Evolutionary conservation across 2,888 invertebrate species (phyloP), one percentile per base, ranked within the genome.

Genomic region (Allolobophora icterica): DNA sequence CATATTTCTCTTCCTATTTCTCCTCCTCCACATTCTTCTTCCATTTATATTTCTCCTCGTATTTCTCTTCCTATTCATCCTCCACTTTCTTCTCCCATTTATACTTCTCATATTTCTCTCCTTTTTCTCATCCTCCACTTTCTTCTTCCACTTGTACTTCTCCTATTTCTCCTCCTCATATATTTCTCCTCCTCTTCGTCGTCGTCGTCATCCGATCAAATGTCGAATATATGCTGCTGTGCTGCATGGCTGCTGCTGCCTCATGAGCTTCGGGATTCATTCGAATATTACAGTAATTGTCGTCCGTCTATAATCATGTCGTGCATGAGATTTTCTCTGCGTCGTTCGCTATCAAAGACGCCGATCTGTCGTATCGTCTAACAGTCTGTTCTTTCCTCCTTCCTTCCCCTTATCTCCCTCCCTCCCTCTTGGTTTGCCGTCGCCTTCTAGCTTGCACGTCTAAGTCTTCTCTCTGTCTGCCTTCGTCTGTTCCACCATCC

Each of bases 241-340:
- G 71, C 6, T 6, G n/a, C n/a, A n/a, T n/a, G n/a, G n/a, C n/a
- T n/a, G n/a, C n/a, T n/a, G 17, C 71, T n/a, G 71, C 71, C 2
- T 2, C 30, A 3, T 71, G 71, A 71, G n/a, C 71, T 30, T n/a
- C 71, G 71, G 30, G 30, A 71, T 30, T 71, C 71, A 71, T 71
- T 71, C 71, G 71, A 30, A 71, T 71, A 71, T 71, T 71, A 71
- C n/a, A 71, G 71, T 71, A 71, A 71, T n/a, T 71, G 71, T 71
- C n/a, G 71, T 71, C n/a, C 71, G 30, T 17, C 30, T 71, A 71
- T 71, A 71, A 71, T 71, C 71, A 30, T n/a, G n/a, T 71, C 71
- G 6, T 71, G 71, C 71, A 71, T n/a, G 30, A n/a, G 30, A 71
- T 71, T n/a, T 58, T 71, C 71, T n/a, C 71, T 71, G 71, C 30